Percentiles rank a stretch among this genome's conserved stretches.
These are phyloP conservation scores for Zaprionus obscuricornis DNA, from an alignment of 2,888 invertebrate species.

Conservation along the genomic window DNA sequence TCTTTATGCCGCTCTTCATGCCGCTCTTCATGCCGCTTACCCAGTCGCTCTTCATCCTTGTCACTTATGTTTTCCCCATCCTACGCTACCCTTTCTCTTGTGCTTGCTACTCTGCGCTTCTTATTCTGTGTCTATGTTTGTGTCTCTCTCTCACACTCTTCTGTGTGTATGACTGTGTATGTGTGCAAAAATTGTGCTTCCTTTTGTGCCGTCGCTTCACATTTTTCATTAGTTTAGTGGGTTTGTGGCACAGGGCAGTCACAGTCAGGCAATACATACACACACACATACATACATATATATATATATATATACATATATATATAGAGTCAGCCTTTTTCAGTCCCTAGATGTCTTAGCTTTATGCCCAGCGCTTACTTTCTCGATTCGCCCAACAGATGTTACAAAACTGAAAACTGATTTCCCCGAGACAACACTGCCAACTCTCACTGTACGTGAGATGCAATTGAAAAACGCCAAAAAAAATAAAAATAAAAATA, in stretches of 20 bases:
- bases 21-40: constrained; percentile 19
- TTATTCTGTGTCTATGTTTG: constrained; percentile 14
- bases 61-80: too few relatives aligned
- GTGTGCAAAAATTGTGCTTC: constrained; percentile 75
- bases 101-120: not conserved
- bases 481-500: too few relatives aligned
- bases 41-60: not conserved
- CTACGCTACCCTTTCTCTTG: not conserved
- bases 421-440: constrained; percentile 14
- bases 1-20: too few relatives aligned
- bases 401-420: constrained; percentile 35
- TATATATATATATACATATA: constrained; percentile 11
- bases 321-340: constrained; percentile 34
- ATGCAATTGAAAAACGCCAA: too few relatives aligned
- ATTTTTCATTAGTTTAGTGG: constrained; percentile 82
- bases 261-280: constrained; percentile 69
- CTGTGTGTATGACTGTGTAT: constrained; percentile 30
- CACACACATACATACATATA: constrained; percentile 40
- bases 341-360: constrained; percentile 50
- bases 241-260: constrained; percentile 83
- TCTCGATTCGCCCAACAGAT: constrained; percentile 35
- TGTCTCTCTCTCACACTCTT: constrained; percentile 19
- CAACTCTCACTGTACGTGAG: too few relatives aligned
- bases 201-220: constrained; percentile 76
- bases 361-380: constrained; percentile 56